Base-by-base conservation (phyloP, 1,140 invertebrate species). In the Drosophila saltans region DNA sequence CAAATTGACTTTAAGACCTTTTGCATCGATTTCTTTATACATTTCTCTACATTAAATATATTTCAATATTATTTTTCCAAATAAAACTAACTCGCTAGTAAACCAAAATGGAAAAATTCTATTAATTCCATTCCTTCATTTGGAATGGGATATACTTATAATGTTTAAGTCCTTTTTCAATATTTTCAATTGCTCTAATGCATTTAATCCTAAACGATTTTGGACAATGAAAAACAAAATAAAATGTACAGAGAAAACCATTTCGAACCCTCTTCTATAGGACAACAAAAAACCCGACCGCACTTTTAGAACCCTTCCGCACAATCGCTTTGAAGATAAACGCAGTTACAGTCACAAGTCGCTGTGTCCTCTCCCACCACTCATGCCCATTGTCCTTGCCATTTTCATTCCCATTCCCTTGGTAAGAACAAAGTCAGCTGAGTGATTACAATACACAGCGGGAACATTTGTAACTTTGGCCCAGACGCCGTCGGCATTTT, bases 391-490 rank as follows among this genome's bases (percentile, higher is more conserved):
- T 9, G 8, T 9, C 45, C 24, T 48, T 48, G 7, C 45, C 43
- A 57, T 57, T 57, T n/a, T 11, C 55, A 57, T 33, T 57, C 55
- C 56, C 45, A 24, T 48, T 48, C 43, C 1, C 60, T 30, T 4
- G 10, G 58, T 8, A 24, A 45, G 61, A 70, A 66, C 41, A 16
- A 71, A 67, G 55, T 62, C 55, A 75, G 69, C 80, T 72, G 71
- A 78, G 66, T 75, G 71, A 81, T 81, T 78, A 82, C 80, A 78
- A 75, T 75, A 78, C 76, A 67, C 76, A 72, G 56, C 57, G 68
- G 80, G 64, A 28, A 74, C 80, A 78, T 82, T 82, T 82, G 62
- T 69, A 57, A 73, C 62, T 64, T 59, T 58, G 11, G 16, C 11
- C 39, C 67, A 75, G 62, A 66, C 63, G 43, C 58, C 55, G 61